Conservation (phyloP, 2,113 vertebrate species). For the Aplodontia rufa region DNA sequence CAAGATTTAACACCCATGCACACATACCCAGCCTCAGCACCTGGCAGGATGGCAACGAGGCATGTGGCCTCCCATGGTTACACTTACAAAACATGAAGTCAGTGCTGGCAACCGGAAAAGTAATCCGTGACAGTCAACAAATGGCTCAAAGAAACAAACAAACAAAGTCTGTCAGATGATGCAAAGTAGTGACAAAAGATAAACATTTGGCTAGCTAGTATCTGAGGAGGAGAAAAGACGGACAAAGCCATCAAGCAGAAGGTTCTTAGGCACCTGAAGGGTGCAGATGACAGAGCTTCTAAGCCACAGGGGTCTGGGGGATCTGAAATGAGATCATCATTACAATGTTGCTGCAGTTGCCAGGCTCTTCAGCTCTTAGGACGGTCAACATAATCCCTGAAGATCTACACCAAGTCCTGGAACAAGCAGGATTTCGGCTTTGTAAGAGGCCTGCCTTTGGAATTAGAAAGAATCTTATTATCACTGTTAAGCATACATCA, state of each 20-base stretch:
- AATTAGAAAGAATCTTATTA: background rate
- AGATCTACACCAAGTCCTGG: background rate
- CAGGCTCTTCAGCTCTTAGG: background rate
- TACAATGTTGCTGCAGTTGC: background rate
- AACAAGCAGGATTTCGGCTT: background rate
- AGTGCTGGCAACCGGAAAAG: conserved; percentile 1
- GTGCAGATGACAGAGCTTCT: accelerated
- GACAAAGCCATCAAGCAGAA: background rate
- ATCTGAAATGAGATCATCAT: background rate
- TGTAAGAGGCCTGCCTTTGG: background rate
- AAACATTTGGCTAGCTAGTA: background rate
- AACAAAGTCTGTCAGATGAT: background rate
- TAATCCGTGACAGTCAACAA: conserved; percentile 52
- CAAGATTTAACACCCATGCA: background rate
- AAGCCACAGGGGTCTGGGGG: background rate
- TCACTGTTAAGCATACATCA: background rate
- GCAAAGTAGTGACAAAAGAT: conserved; percentile 26
- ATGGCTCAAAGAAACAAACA: background rate
- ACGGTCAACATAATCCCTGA: background rate
- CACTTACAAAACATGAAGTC: background rate
- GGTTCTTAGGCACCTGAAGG: background rate
- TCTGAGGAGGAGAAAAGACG: background rate
- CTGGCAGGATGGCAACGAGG: background rate
- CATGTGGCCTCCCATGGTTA: background rate
- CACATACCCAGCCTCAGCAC: background rate